These are phyloP conservation scores for Furcifer pardalis DNA, from an alignment of 2,797 vertebrate genomes.

Conservation along the genomic window DNA sequence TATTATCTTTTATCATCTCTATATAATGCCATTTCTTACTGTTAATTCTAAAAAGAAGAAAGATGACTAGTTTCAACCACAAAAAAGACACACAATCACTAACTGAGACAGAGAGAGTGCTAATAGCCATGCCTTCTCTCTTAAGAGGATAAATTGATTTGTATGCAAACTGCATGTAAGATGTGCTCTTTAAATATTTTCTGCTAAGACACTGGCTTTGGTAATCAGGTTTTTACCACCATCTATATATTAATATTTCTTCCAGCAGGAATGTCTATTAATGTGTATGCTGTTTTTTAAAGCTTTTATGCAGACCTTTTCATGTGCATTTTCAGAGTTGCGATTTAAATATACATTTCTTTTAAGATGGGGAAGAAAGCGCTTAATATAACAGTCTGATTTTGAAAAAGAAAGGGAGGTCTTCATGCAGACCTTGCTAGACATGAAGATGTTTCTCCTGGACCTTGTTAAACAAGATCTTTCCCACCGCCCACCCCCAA, in stretches of 20 bases:
- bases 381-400: too few relatives aligned
- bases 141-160: conserved; percentile 58
- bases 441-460: conserved; percentile 38
- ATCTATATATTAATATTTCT: conserved; percentile 52
- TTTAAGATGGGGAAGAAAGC: neutral
- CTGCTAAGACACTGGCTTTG: conserved; percentile 55
- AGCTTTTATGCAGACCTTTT: conserved; percentile 34
- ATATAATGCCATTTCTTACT: neutral
- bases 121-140: conserved; percentile 18
- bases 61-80: neutral
- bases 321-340: neutral
- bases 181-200: conserved; percentile 65
- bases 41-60: neutral
- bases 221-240: conserved; percentile 59
- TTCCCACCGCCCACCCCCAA: neutral
- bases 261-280: conserved; percentile 53
- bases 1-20: too few relatives aligned
- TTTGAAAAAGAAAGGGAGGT: conserved; percentile 7
- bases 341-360: neutral
- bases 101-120: conserved; percentile 13
- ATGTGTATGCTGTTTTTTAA: neutral
- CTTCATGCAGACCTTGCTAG: conserved; percentile 36
- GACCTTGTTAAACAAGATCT: conserved; percentile 45
- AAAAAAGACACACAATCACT: neutral
- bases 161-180: conserved; percentile 63